These are phyloP conservation scores for Pipistrellus nathusii DNA, from an alignment of 2,797 vertebrate genomes.

Conservation along the genomic window DNA sequence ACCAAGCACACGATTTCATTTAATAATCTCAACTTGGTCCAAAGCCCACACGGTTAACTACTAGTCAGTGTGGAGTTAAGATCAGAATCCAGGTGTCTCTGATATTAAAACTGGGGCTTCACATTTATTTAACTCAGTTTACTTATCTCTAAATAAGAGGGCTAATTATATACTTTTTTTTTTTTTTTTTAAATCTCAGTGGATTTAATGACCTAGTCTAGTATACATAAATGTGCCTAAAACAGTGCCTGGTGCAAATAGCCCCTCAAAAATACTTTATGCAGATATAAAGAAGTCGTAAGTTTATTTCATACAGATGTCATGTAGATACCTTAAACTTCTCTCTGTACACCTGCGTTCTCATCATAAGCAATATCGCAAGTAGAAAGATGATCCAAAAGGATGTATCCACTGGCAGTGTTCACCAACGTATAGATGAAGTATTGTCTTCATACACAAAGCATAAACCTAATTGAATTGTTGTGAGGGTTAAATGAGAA, in stretches of 20 bases:
- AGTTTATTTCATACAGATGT: constrained; percentile 42
- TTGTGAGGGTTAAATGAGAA: constrained; percentile 40
- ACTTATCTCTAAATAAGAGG: constrained; percentile 18
- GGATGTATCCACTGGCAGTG: background rate
- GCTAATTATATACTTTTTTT: background rate
- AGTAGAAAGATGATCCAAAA: constrained; percentile 24
- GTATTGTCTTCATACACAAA: background rate
- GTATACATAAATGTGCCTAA: constrained; percentile 6
- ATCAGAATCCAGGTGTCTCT: background rate
- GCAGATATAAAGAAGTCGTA: constrained; percentile 21
- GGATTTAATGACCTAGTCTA: constrained; percentile 41
- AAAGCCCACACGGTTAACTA: background rate
- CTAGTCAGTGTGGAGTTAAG: background rate
- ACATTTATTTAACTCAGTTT: constrained; percentile 41
- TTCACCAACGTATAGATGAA: constrained; percentile 4
- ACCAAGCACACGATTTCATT: background rate
- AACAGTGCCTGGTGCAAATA: constrained; percentile 1
- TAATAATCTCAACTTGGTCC: background rate
- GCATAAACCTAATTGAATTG: background rate
- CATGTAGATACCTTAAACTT: background rate
- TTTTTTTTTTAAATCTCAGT: background rate
- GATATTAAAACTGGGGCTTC: background rate
- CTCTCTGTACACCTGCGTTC: background rate
- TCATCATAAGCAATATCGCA: background rate
- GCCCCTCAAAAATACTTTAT: background rate